phyloP scores from a whole-genome alignment of 2,888 invertebrate species.

The Timema podura region DNA sequence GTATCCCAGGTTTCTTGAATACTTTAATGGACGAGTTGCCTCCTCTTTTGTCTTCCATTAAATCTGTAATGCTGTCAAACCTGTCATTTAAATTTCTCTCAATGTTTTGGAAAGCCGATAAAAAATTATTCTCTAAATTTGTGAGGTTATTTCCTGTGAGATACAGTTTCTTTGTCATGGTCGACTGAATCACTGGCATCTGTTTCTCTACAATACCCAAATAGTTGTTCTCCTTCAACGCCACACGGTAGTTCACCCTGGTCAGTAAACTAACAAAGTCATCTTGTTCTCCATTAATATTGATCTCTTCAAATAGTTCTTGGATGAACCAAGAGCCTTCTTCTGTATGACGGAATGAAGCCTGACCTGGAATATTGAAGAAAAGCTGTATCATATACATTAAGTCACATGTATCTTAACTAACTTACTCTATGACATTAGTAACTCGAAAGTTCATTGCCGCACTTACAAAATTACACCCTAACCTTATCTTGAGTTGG shows the following conservation, averaged over 20 bases:
- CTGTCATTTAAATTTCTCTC: too few species aligned
- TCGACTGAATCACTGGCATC: slow-evolving; percentile 16
- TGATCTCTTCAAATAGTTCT: slow-evolving; percentile 44
- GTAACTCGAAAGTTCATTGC: too few species aligned
- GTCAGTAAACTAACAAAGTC: slow-evolving; percentile 24
- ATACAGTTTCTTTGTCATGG: slow-evolving; percentile 11
- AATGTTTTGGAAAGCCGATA: too few species aligned
- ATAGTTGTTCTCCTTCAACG: neutral
- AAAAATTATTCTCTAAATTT: too few species aligned
- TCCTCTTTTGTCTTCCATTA: too few species aligned
- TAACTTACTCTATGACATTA: too few species aligned
- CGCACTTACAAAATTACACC: too few species aligned
- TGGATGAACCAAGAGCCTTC: slow-evolving; percentile 52
- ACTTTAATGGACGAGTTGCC: neutral
- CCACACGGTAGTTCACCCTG: slow-evolving; percentile 23
- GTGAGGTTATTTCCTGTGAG: neutral
- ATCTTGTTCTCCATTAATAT: slow-evolving; percentile 30
- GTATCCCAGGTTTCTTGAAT: neutral
- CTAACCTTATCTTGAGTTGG: too few species aligned
- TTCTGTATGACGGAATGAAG: slow-evolving; percentile 47
- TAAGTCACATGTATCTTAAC: too few species aligned
- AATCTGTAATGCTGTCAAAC: too few species aligned
- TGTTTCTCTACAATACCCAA: neutral
- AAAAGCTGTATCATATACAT: too few species aligned
- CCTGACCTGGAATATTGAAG: slow-evolving; percentile 45